Base-by-base conservation (phyloP, 2,113 vertebrate species). In the Percopsis transmontana region DNA sequence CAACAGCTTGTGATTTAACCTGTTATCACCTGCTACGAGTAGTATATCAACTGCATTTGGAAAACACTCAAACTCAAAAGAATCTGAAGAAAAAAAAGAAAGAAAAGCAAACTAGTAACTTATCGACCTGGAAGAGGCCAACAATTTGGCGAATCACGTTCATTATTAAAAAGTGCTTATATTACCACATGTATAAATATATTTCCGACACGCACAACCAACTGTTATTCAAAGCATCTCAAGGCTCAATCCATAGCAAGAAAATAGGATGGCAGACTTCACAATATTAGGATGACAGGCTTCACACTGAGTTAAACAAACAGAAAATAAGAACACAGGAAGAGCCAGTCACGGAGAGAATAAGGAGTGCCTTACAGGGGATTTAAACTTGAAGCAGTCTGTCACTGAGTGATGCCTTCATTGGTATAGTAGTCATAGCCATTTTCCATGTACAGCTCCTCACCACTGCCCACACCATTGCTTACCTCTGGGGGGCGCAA, bases 401-500 rank as follows among this genome's bases (percentile, higher is more conserved):
- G 60, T 91, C 85, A 77, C 40, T 94, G 90, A 24, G 83, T 77
- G 27, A 91, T 56, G 52, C 85, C 67, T 59, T 91, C 91, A 13
- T 93, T 95, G 81, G 91, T 85, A n/a, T 91, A 98, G 48, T 83
- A 91, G 74, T 95, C 89, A 0, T 90, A 95, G 57, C 93, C 93
- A 0, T 93, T 95, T 68, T 96, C 96, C 0, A 86, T 69, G 0
- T 95, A 97, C 44, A 95, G 87, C 66, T 96, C 95, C 0, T 98
- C 96, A 0, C 90, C 89, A 62, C 87, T 66, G 82, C 92, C 92
- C 67, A 94, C 87, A 0, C 96, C 94, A 0, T 89, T 94, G 74
- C 94, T 93, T 84, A 98, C 95, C 91, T 99, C 97, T 99, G 87
- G 89, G 79, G 66, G 72, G 70, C 55, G 24, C 16, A 74, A 82